Percentiles rank a stretch among this genome's conserved stretches.
These are phyloP conservation scores for Merluccius polli DNA, from an alignment of 2,797 vertebrate genomes.

Conservation along the genomic window DNA sequence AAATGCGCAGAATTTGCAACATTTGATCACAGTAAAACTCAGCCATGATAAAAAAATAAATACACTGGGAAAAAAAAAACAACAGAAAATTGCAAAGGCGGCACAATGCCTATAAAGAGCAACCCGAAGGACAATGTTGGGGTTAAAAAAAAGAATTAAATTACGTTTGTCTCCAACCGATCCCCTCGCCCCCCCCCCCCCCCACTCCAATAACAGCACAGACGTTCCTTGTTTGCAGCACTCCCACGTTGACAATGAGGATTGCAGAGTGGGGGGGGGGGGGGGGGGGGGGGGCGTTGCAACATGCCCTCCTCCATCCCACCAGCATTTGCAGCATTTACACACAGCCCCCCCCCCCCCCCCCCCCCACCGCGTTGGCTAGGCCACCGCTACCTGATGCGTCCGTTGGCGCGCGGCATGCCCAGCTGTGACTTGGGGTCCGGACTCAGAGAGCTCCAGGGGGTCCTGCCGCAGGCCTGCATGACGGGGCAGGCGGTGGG, in stretches of 20 bases:
- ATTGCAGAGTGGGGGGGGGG: not conserved
- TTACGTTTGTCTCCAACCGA: conserved; percentile 13
- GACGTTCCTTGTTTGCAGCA: not conserved
- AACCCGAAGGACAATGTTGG: conserved; percentile 46
- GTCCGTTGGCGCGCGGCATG: conserved; percentile 79
- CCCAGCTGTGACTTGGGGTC: conserved; percentile 94
- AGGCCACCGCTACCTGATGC: conserved; percentile 90
- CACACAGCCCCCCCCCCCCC: not conserved
- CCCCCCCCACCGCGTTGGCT: conserved; percentile 27
- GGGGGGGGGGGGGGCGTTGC: no score
- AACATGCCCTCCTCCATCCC: not conserved
- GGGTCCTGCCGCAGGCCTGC: conserved; percentile 87
- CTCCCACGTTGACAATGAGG: not conserved
- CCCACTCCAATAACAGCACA: not conserved
- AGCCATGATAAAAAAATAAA: conserved; percentile 71
- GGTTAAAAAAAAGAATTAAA: conserved; percentile 16
- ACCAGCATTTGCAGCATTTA: conserved; percentile 18
- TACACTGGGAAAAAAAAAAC: conserved; percentile 53
- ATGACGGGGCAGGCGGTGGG: conserved; percentile 85
- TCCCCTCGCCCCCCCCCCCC: not conserved
- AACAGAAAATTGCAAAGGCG: conserved; percentile 63
- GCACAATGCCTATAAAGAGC: conserved; percentile 51
- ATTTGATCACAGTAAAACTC: conserved; percentile 73
- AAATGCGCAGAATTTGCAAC: conserved; percentile 61
- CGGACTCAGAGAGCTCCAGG: conserved; percentile 94